Evolutionary conservation across 2,113 vertebrate genomes (phyloP), one percentile per base, ranked within the genome.

Genomic region (Origma solitaria): DNA sequence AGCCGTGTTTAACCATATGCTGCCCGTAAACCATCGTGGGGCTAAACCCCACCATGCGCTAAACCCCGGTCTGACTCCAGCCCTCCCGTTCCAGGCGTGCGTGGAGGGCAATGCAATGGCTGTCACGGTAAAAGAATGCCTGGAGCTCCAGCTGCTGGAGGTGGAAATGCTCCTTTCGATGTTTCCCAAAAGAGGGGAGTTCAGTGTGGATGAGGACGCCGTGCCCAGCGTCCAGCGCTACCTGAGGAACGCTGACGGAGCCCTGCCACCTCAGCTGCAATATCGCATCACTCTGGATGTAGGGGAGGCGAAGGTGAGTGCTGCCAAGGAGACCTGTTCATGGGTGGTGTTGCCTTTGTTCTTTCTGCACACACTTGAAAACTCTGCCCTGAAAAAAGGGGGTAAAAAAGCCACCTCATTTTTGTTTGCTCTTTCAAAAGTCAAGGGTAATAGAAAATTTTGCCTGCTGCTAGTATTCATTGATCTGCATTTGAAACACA

Each of bases 141-240:
- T 98, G 62, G 95, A 98, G 94, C 98, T 98, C 54, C 98, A 98
- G 95, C 97, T 98, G 66, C 78, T 97, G 51, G 98, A 98, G 64
- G 75, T 98, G 89, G 98, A 98, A 96, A 98, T 98, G 98, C 95
- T 98, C 21, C 95, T 98, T 42, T 98, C 98, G 3, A 98, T 98
- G 98, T 98, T 98, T 86, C 98, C 98, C 70, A 96, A 96, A 60
- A 97, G 97, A 95, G 98, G 97, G 24, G 98, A 98, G 86, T 30
- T 98, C 35, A 95, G 50, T 8, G 69, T 98, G 62, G 97, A 97
- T 49, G 92, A 95, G 24, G 97, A 96, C 25, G 92, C 92, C 38
- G 81, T 98, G n/a, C 86, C 88, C 8, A 31, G 88, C 24, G 25
- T 97, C 92, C 96, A 90, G 88, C 88, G 49, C 25, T 98, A 98